phyloP scores from a whole-genome alignment of 2,113 vertebrate species.

The Trichechus manatus region DNA sequence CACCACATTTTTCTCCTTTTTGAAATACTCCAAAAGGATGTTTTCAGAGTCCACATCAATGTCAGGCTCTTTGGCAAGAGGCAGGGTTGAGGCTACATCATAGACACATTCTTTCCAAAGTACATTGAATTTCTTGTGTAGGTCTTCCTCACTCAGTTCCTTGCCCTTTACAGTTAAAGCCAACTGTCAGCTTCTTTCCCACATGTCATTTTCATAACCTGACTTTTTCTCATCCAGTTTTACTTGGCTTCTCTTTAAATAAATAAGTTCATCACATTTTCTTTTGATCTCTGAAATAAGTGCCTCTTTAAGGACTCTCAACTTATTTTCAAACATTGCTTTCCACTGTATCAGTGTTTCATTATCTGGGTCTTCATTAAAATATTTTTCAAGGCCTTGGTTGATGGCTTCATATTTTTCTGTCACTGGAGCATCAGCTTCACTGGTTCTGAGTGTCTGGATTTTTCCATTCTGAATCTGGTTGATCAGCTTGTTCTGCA shows the following conservation, averaged over 20 bases:
- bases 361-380: constrained; percentile 77
- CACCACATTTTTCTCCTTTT: constrained; percentile 20
- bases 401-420: constrained; percentile 68
- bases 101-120: constrained; percentile 83
- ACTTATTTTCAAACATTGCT: constrained; percentile 78
- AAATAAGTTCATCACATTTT: constrained; percentile 73
- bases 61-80: constrained; percentile 14
- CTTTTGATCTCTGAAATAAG: constrained; percentile 75
- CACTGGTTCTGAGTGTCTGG: background rate
- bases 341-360: constrained; percentile 85
- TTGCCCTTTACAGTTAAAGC: constrained; percentile 74
- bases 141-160: constrained; percentile 69
- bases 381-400: constrained; percentile 78
- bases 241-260: constrained; percentile 68
- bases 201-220: constrained; percentile 78
- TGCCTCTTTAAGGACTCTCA: constrained; percentile 69
- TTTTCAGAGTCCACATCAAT: constrained; percentile 69
- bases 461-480: constrained; percentile 81
- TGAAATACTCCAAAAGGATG: constrained; percentile 72
- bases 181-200: constrained; percentile 74
- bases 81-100: constrained; percentile 35
- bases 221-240: constrained; percentile 70
- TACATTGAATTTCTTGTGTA: constrained; percentile 75
- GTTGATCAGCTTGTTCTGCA: constrained; percentile 81
- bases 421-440: constrained; percentile 47